Conservation (phyloP, 2,797 vertebrate species). For the Diglossa cyanea region DNA sequence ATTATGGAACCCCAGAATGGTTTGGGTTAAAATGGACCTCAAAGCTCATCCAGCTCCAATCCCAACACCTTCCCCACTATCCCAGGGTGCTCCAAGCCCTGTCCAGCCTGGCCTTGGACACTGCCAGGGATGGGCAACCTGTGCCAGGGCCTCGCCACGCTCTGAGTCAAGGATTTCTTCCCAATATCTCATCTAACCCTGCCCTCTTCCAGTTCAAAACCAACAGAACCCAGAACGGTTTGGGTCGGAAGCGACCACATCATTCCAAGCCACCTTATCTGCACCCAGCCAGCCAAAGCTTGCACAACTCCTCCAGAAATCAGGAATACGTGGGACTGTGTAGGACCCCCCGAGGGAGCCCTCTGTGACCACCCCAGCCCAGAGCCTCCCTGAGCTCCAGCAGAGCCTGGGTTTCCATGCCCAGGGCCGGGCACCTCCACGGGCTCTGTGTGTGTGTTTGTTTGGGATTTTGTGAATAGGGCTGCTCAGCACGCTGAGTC, state of each 20-base stretch:
- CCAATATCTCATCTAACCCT: background rate
- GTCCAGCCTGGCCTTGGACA: background rate
- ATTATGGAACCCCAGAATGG: background rate
- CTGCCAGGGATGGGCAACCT: background rate
- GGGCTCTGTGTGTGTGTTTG: background rate
- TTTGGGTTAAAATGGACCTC: background rate
- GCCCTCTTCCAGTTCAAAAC: background rate
- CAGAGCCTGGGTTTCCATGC: fast-evolving
- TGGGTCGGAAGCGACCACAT: background rate
- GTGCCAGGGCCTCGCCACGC: background rate
- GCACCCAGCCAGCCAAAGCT: background rate
- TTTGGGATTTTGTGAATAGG: slow-evolving; percentile 49
- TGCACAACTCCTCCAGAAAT: background rate
- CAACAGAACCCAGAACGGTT: background rate
- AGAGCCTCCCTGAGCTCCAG: background rate
- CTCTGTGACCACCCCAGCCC: background rate
- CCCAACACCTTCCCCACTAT: background rate
- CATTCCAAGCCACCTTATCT: background rate
- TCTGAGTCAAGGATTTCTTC: background rate
- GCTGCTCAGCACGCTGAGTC: slow-evolving; percentile 26
- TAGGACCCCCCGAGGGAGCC: background rate
- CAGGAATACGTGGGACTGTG: background rate
- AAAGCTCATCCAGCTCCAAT: background rate
- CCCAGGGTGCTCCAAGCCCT: fast-evolving
- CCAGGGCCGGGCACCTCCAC: background rate